Evolutionary conservation across 2,888 invertebrate genomes (phyloP).

Genomic region (Lithophane socia): DNA sequence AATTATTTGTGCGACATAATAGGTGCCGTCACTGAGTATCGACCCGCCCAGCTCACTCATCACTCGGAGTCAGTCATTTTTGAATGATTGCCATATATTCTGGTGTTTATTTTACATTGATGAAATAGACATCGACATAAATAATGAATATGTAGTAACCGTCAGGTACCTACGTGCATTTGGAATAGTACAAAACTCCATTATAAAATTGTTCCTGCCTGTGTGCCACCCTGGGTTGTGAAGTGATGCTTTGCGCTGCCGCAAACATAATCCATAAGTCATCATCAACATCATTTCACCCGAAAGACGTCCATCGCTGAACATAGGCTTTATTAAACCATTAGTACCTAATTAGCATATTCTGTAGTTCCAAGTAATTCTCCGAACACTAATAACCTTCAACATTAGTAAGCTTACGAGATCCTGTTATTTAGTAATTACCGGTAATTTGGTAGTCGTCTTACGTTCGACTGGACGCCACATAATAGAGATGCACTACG

Average conservation of each 20-base stretch:
- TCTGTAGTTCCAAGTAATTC: neutral
- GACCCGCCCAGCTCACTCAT: constrained; percentile 31
- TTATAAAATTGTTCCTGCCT: neutral
- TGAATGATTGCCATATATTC: constrained; percentile 27
- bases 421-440: constrained; percentile 16
- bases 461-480: constrained; percentile 5
- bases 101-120: neutral
- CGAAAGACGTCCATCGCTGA: neutral
- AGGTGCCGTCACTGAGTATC: constrained; percentile 34
- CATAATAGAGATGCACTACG: neutral
- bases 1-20: constrained; percentile 35
- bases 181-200: neutral
- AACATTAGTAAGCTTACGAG: constrained; percentile 1
- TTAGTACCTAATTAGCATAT: neutral
- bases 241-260: neutral
- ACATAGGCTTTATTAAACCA: neutral
- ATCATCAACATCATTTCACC: neutral
- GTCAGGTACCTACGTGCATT: neutral
- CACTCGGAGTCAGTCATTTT: constrained; percentile 22
- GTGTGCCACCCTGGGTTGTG: neutral
- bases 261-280: neutral
- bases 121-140: neutral
- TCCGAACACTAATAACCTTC: neutral
- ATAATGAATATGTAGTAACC: neutral
- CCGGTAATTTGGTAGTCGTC: constrained; percentile 11